Evolutionary conservation across 2,888 invertebrate species (phyloP).

Genomic region (Parascotia fuliginaria): DNA sequence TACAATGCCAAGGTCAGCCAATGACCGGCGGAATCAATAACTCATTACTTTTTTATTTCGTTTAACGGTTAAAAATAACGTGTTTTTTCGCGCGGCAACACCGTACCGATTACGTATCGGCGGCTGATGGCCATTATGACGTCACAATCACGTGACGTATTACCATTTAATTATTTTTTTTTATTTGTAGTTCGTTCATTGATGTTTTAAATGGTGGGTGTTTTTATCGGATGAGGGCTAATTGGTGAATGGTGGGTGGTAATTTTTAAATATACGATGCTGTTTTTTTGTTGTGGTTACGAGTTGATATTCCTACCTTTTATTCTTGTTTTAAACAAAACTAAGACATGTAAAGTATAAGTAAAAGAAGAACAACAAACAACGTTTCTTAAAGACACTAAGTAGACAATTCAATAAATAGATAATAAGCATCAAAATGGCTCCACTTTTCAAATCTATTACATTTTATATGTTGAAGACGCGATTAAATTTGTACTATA

Average conservation of each 20-base stretch:
- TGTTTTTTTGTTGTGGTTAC: neutral
- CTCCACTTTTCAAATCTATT: too few relatives aligned
- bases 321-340: too few relatives aligned
- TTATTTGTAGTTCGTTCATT: slow-evolving; percentile 26
- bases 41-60: slow-evolving; percentile 75
- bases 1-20: slow-evolving; percentile 55
- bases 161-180: slow-evolving; percentile 37
- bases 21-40: slow-evolving; percentile 66
- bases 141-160: slow-evolving; percentile 40
- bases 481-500: too few relatives aligned
- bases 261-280: neutral
- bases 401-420: too few relatives aligned
- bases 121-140: slow-evolving; percentile 57
- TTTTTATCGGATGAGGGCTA: slow-evolving; percentile 10
- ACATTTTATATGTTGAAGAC: too few relatives aligned
- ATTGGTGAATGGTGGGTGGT: neutral
- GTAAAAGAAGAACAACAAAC: too few relatives aligned
- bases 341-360: too few relatives aligned
- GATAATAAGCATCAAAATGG: too few relatives aligned
- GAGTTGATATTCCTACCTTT: neutral
- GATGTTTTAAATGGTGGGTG: slow-evolving; percentile 10
- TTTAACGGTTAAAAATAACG: slow-evolving; percentile 71
- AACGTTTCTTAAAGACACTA: too few relatives aligned
- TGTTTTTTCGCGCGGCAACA: slow-evolving; percentile 60
- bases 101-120: slow-evolving; percentile 56